A percentile compares a stretch with the other conserved stretches of the same genome.
Conservation (phyloP, 1,140 invertebrate genomes). For the Drosophila grimshawi region DNA sequence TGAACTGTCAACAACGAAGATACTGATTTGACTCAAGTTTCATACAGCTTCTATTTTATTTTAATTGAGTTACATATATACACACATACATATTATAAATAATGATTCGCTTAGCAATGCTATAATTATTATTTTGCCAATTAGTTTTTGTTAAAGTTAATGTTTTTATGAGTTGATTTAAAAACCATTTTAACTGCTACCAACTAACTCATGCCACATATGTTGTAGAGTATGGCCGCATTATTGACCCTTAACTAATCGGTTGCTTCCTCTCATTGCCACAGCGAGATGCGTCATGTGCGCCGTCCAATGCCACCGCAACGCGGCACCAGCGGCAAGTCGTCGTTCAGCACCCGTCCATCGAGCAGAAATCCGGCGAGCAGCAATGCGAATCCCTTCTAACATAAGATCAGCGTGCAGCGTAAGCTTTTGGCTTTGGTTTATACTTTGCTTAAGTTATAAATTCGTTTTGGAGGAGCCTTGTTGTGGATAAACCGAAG, state of each 20-base stretch:
- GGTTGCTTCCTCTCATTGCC: conserved; percentile 15
- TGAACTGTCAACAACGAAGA: no score
- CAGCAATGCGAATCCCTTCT: conserved; percentile 83
- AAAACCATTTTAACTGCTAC: neutral
- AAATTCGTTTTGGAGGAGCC: conserved; percentile 56
- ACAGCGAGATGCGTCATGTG: conserved; percentile 87
- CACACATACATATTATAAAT: no score
- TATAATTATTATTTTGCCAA: no score
- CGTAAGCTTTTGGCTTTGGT: conserved; percentile 84
- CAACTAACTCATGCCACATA: neutral
- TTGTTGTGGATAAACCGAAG: neutral
- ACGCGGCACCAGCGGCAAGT: conserved; percentile 81
- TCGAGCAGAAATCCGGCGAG: conserved; percentile 82
- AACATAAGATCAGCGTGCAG: conserved; percentile 85
- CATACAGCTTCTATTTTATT: no score
- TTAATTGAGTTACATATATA: no score
- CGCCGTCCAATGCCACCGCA: conserved; percentile 84
- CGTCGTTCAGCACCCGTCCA: conserved; percentile 78
- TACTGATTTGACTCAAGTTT: no score
- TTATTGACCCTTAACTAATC: conserved; percentile 28
- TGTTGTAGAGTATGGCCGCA: neutral
- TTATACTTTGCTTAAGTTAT: conserved; percentile 85
- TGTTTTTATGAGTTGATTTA: neutral
- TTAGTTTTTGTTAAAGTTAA: neutral
- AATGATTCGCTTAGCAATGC: no score